These are phyloP conservation scores for Saguinus imperator DNA, from an alignment of 2,113 vertebrate genomes.

Conservation along the genomic window DNA sequence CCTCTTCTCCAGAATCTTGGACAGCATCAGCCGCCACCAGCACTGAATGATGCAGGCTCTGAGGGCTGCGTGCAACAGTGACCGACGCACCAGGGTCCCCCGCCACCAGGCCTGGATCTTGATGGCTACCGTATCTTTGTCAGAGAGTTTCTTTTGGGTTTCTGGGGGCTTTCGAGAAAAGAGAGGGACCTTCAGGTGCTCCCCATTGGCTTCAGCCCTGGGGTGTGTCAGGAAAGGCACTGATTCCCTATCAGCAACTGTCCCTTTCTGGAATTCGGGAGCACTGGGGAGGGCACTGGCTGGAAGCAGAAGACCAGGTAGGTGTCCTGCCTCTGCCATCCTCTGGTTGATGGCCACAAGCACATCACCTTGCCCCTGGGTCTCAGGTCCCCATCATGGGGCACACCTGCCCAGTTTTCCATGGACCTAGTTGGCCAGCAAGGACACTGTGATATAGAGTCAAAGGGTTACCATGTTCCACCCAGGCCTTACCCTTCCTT, in stretches of 20 bases:
- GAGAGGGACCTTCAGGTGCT: not conserved
- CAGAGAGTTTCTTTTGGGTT: not conserved
- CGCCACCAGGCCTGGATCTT: slow-evolving; percentile 77
- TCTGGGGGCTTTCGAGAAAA: not conserved
- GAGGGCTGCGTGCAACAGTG: not conserved
- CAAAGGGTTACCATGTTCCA: not conserved
- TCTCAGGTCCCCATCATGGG: not conserved
- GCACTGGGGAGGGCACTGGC: not conserved
- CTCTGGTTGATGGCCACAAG: not conserved
- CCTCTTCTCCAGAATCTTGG: not conserved
- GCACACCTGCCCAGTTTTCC: not conserved
- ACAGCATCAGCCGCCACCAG: slow-evolving; percentile 30
- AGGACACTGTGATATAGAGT: not conserved
- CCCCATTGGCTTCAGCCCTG: not conserved
- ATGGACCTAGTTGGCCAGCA: not conserved
- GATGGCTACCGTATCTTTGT: rapidly evolving
- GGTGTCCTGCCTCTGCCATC: not conserved
- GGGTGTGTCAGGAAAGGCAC: not conserved
- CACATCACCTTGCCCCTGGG: not conserved
- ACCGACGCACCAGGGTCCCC: slow-evolving; percentile 49
- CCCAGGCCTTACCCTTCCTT: not conserved
- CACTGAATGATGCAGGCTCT: slow-evolving; percentile 53
- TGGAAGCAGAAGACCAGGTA: not conserved
- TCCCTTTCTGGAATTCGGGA: not conserved
- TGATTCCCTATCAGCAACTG: not conserved